phyloP scores from a whole-genome alignment of 2,888 invertebrate genomes.

The Congeria kusceri region DNA sequence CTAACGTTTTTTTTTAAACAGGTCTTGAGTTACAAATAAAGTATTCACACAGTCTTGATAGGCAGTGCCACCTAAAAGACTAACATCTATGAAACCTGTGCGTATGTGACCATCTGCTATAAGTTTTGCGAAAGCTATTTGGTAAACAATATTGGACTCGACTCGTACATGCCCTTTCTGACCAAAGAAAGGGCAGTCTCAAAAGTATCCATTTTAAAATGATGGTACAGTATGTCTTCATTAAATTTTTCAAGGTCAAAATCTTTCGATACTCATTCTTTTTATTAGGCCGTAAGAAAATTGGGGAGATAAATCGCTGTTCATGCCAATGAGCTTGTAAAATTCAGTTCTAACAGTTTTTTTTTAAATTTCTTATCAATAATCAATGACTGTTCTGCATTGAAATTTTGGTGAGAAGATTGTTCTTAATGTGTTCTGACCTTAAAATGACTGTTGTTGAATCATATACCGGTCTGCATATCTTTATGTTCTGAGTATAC shows the following conservation, averaged over 20 bases:
- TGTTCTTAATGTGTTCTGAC: no score
- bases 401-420: slow-evolving; percentile 18
- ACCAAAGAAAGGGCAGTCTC: slow-evolving; percentile 14
- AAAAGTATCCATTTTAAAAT: slow-evolving; percentile 49
- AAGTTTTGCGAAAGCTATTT: slow-evolving; percentile 38
- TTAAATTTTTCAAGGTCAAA: slow-evolving; percentile 36
- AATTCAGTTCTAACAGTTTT: slow-evolving; percentile 16
- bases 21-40: neutral
- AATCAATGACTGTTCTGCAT: neutral
- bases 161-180: slow-evolving; percentile 18
- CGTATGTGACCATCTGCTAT: slow-evolving; percentile 24
- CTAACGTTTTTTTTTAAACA: neutral
- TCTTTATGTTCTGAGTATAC: no score
- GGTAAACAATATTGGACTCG: neutral
- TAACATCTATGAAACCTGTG: slow-evolving; percentile 8
- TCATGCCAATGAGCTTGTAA: slow-evolving; percentile 1
- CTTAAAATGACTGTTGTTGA: no score
- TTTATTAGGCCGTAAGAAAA: slow-evolving; percentile 36
- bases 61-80: neutral
- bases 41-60: neutral
- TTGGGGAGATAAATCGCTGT: slow-evolving; percentile 44
- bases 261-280: slow-evolving; percentile 34
- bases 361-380: slow-evolving; percentile 36
- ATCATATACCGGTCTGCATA: no score
- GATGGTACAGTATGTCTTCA: slow-evolving; percentile 15